These are phyloP conservation scores for Corythornis leucogaster DNA, from an alignment of 2,797 vertebrate genomes.

Conservation along the genomic window DNA sequence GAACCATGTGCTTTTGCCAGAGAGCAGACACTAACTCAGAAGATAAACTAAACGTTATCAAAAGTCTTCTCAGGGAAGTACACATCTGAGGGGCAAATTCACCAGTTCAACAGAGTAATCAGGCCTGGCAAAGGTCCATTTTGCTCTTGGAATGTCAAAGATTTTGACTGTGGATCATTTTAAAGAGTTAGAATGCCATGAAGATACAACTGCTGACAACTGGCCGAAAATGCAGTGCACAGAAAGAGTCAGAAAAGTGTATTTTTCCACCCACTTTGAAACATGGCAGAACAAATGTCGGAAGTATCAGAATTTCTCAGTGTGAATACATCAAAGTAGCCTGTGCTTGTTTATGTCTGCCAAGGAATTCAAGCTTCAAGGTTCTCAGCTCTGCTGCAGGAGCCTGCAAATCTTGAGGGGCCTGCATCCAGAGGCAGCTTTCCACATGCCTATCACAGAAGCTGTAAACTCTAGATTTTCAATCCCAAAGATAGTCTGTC, in stretches of 20 bases:
- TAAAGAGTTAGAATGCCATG: not conserved
- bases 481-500: slow-evolving; percentile 6
- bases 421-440: not conserved
- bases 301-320: not conserved
- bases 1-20: not conserved
- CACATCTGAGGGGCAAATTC: fast-evolving
- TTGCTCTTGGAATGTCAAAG: not conserved
- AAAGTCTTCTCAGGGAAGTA: not conserved
- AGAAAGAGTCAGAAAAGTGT: not conserved
- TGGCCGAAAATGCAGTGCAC: not conserved
- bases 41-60: not conserved
- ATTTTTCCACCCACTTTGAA: not conserved
- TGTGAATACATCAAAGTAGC: not conserved
- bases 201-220: not conserved
- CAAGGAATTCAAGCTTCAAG: not conserved
- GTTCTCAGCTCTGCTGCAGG: not conserved
- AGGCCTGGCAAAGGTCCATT: not conserved
- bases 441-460: not conserved
- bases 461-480: not conserved
- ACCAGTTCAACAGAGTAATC: not conserved
- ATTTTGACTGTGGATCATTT: not conserved
- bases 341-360: not conserved
- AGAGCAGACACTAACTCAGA: not conserved
- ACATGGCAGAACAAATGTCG: fast-evolving
- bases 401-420: not conserved